A percentile compares a stretch with the other conserved stretches of the same genome.
Conservation (phyloP, 2,113 vertebrate species). For the Neolamprologus toae region DNA sequence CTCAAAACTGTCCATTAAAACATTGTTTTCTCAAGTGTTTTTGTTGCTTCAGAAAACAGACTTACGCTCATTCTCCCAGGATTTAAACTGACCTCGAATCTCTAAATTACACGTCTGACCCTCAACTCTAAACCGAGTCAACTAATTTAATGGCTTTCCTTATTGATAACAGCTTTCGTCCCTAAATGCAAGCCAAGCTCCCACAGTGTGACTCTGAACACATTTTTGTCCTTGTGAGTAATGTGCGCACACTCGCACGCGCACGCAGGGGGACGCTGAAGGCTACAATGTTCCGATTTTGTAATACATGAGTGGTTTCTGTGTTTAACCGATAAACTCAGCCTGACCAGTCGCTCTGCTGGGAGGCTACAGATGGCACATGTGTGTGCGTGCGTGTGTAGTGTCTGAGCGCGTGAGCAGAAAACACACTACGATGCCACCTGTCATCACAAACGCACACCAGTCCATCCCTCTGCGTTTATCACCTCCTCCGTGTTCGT, state of each 20-base stretch:
- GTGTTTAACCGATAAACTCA: slow-evolving; percentile 11
- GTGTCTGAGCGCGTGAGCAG: neutral
- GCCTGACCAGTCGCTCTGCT: slow-evolving; percentile 21
- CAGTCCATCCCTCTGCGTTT: slow-evolving; percentile 6
- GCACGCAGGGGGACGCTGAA: neutral
- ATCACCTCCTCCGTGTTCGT: slow-evolving; percentile 42
- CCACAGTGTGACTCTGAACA: neutral
- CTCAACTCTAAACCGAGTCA: neutral
- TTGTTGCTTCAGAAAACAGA: neutral
- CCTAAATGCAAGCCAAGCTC: neutral
- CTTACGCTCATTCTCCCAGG: neutral
- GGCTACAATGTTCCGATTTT: neutral
- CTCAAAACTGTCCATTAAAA: neutral
- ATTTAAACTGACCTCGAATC: neutral
- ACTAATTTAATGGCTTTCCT: neutral
- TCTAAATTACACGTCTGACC: neutral
- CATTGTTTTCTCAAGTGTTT: neutral
- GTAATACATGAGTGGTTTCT: neutral
- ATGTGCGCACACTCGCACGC: neutral
- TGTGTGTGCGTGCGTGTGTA: neutral
- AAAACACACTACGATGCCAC: slow-evolving; percentile 16
- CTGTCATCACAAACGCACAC: slow-evolving; percentile 19
- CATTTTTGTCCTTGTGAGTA: neutral
- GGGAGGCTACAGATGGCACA: slow-evolving; percentile 48
- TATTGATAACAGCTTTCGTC: neutral